Conservation (phyloP, 2,797 vertebrate species). For the Varecia variegata region DNA sequence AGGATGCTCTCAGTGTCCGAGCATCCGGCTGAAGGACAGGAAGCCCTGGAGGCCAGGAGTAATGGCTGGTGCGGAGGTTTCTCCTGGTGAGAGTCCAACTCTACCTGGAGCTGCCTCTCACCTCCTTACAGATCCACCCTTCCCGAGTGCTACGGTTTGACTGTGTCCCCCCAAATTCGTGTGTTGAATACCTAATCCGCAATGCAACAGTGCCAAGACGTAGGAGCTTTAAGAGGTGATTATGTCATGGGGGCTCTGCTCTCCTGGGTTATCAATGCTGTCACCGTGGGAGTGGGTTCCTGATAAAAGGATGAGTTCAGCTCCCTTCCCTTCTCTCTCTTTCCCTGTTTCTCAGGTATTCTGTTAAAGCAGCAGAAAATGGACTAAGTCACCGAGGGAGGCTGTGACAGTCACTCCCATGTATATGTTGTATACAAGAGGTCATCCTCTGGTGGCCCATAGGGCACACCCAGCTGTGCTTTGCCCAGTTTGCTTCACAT, state of each 20-base stretch:
- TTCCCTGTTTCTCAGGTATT: neutral
- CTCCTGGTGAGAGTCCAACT: neutral
- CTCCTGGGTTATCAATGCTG: neutral
- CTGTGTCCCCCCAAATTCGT: too few species aligned
- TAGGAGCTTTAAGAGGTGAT: neutral
- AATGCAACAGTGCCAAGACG: neutral
- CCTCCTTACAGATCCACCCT: neutral
- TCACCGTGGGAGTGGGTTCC: neutral
- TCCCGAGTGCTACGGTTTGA: neutral
- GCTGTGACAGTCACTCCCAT: neutral
- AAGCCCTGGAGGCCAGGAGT: neutral
- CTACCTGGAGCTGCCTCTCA: neutral
- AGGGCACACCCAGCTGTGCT: neutral
- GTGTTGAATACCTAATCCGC: neutral
- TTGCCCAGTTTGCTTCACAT: neutral
- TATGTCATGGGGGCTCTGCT: neutral
- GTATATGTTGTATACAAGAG: neutral
- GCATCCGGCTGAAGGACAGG: neutral
- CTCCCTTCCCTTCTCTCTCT: neutral
- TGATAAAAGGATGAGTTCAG: neutral
- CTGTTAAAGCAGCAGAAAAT: neutral
- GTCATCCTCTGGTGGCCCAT: neutral
- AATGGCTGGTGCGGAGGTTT: neutral
- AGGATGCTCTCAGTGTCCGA: conserved; percentile 29
- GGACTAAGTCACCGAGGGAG: neutral